These are phyloP conservation scores for Lepisosteus osseus DNA, from an alignment of 2,113 vertebrate species.

Conservation along the genomic window DNA sequence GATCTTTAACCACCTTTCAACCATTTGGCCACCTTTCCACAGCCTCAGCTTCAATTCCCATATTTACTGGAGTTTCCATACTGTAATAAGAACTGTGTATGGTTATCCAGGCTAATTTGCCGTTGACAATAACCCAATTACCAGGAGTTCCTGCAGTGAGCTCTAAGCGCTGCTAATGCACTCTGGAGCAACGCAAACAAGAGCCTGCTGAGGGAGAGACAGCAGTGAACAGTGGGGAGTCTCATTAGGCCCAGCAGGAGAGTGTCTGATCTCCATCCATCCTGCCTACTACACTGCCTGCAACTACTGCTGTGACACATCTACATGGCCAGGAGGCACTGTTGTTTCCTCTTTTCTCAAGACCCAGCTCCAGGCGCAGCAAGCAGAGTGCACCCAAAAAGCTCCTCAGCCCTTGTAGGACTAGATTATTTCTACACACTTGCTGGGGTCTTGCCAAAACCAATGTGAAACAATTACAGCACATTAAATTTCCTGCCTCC, in stretches of 20 bases:
- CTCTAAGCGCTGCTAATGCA: conserved; percentile 13
- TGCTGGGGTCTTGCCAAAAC: not conserved
- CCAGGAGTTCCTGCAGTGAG: conserved; percentile 48
- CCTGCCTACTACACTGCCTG: conserved; percentile 39
- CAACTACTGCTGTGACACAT: not conserved
- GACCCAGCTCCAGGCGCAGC: not conserved
- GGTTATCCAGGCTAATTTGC: conserved; percentile 65
- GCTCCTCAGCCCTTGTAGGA: no score
- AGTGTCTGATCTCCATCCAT: conserved; percentile 58
- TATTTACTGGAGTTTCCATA: conserved; percentile 39
- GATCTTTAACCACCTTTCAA: not conserved
- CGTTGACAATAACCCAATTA: conserved; percentile 69
- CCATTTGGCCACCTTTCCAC: not conserved
- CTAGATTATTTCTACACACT: not conserved
- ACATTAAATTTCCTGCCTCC: not conserved
- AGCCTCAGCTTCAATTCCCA: not conserved
- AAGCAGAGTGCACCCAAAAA: not conserved
- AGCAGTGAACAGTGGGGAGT: conserved; percentile 57
- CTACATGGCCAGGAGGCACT: conserved; percentile 8
- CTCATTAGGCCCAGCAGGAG: conserved; percentile 71
- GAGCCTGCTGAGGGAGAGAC: conserved; percentile 42
- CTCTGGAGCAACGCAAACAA: conserved; percentile 33
- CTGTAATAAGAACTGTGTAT: conserved; percentile 16
- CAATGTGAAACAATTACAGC: not conserved
- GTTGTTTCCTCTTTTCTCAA: not conserved